Conservation (phyloP, 2,113 vertebrate genomes). For the Pyxicephalus adspersus region DNA sequence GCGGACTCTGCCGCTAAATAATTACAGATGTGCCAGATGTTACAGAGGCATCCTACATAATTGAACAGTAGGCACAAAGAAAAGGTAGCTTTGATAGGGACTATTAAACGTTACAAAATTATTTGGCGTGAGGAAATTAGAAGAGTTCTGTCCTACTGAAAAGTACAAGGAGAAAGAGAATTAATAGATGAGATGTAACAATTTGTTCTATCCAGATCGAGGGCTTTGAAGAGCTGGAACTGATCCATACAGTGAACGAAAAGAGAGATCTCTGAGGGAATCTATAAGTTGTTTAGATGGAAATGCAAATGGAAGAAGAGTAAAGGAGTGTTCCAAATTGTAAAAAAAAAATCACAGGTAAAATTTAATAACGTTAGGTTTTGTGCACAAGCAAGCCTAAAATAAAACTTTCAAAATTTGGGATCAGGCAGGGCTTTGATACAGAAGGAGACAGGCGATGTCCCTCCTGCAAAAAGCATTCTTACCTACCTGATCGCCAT, state of each 20-base stretch:
- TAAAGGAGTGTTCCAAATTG: too few species aligned
- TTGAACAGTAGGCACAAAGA: slow-evolving; percentile 40
- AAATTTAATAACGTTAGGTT: too few species aligned
- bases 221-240: slow-evolving; percentile 34
- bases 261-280: background rate
- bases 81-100: slow-evolving; percentile 47
- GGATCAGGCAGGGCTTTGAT: too few species aligned
- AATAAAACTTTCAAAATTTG: too few species aligned
- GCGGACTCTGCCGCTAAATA: slow-evolving; percentile 44
- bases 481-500: too few species aligned
- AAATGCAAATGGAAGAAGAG: too few species aligned
- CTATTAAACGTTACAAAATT: slow-evolving; percentile 39
- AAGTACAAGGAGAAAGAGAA: slow-evolving; percentile 28
- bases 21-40: slow-evolving; percentile 55
- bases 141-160: slow-evolving; percentile 32
- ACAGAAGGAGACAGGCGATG: too few species aligned
- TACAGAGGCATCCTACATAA: slow-evolving; percentile 52
- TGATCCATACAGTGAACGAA: slow-evolving; percentile 14
- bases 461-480: too few species aligned
- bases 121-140: slow-evolving; percentile 39
- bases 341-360: too few species aligned
- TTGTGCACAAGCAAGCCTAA: too few species aligned
- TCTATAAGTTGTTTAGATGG: too few species aligned
- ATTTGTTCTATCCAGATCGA: slow-evolving; percentile 33
- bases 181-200: slow-evolving; percentile 5